Base-by-base conservation (phyloP, 2,888 invertebrate genomes). In the Neuroscelio doddi region DNA sequence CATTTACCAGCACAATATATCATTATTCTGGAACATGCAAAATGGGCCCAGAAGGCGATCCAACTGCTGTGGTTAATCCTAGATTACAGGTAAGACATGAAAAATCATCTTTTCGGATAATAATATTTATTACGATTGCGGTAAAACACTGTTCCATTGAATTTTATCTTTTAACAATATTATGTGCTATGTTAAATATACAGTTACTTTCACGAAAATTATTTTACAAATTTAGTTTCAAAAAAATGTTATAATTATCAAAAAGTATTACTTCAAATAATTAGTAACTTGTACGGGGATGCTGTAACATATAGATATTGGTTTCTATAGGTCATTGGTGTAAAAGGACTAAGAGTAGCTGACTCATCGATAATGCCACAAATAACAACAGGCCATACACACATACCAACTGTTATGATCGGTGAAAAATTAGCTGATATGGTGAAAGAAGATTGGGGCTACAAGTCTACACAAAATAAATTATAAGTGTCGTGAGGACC, bases 1-100 rank as follows among this genome's bases (percentile, higher is more conserved):
- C 89, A 82, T 87, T 91, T 66, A 90, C 91, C 0, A 89, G 90
- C 69, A 92, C 91, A 1, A 89, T 92, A 55, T 92, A 92, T 77
- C 91, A 92, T 77, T 89, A 90, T 69, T 80, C 81, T 15, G 89
- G 90, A 0, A 90, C 90, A 0, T 87, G 88, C 64, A 90, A 90
- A 71, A 91, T 91, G 91, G 91, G 91, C 0, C 89, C 90, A 0
- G 76, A 75, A 14, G 81, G 78, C 0, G 90, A 91, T 79, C 85
- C 87, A 0, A 81, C 85, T 0, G 89, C 91, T 0, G 90, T 92
- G 0, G 91, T 92, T 0, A 90, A 91, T 78, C 88, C 89, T 1
- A 85, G 83, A 50, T 80, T 90, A 3, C 81, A 84, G 65, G 85
- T 86, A 4, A 15, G 5, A 21, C 2, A 21, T 3, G 21, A 21